These are phyloP conservation scores for Pipistrellus kuhlii DNA, from an alignment of 2,797 vertebrate species.

Conservation along the genomic window DNA sequence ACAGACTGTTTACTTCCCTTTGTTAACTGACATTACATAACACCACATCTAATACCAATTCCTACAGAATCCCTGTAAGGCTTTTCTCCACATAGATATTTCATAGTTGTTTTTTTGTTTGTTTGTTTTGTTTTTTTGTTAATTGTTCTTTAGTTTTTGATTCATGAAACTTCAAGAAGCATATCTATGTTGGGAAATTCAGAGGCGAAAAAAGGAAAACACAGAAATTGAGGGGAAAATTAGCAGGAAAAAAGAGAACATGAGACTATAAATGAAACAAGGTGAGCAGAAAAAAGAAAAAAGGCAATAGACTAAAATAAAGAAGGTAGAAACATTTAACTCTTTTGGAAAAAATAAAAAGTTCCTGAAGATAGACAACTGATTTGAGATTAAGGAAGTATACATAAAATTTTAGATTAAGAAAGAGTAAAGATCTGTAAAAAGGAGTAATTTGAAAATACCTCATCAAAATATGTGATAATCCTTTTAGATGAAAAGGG, in stretches of 20 bases:
- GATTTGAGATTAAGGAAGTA: constrained; percentile 50
- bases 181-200: constrained; percentile 3
- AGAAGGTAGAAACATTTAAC: not conserved
- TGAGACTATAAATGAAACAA: constrained; percentile 10
- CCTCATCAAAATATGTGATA: not conserved
- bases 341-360: not conserved
- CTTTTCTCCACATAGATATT: constrained; percentile 19
- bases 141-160: constrained; percentile 54
- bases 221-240: constrained; percentile 18
- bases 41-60: constrained; percentile 46
- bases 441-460: constrained; percentile 38
- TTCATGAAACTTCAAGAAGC: constrained; percentile 22
- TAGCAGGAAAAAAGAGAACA: not conserved
- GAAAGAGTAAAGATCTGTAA: not conserved
- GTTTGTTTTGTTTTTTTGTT: not conserved
- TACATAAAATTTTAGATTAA: not conserved
- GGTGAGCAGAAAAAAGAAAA: constrained; percentile 7
- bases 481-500: constrained; percentile 22
- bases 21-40: constrained; percentile 58
- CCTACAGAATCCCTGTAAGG: constrained; percentile 32
- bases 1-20: constrained; percentile 71
- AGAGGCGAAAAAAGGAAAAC: constrained; percentile 51
- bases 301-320: constrained; percentile 16
- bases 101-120: not conserved
- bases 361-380: not conserved